phyloP scores from a whole-genome alignment of 2,113 vertebrate species.

The Barbus barbus region DNA sequence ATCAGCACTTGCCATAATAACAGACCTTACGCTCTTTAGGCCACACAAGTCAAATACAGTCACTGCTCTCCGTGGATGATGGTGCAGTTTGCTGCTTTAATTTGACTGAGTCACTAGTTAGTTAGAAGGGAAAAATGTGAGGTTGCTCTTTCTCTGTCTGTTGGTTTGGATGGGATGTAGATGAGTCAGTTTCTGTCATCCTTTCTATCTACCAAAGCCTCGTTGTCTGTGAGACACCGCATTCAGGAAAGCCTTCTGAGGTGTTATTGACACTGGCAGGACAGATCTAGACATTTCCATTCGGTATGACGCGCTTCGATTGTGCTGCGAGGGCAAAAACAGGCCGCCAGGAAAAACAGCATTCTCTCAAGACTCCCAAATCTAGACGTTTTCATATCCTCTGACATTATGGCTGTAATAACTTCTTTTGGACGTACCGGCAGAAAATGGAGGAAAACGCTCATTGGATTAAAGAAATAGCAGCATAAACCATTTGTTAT shows the following conservation, averaged over 20 bases:
- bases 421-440: conserved; percentile 49
- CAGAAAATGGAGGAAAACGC: conserved; percentile 50
- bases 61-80: not conserved
- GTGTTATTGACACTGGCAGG: conserved; percentile 70
- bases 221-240: conserved; percentile 48
- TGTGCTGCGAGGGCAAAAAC: conserved; percentile 49
- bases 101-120: not conserved
- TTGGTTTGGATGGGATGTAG: not conserved
- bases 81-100: not conserved
- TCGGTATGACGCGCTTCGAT: too few relatives aligned
- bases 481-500: conserved; percentile 48
- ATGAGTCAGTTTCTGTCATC: conserved; percentile 17
- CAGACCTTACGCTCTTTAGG: not conserved
- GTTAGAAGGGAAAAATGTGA: not conserved
- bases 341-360: conserved; percentile 66
- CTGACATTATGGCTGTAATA: conserved; percentile 62
- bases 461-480: conserved; percentile 58
- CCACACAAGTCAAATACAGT: not conserved
- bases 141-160: conserved; percentile 8
- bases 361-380: conserved; percentile 51
- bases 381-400: conserved; percentile 59
- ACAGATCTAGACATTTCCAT: conserved; percentile 60
- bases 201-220: conserved; percentile 38
- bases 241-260: conserved; percentile 61
- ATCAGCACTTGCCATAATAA: not conserved